Evolutionary conservation across 2,888 invertebrate species (phyloP).

Genomic region (Pseudeuparius sepicola): DNA sequence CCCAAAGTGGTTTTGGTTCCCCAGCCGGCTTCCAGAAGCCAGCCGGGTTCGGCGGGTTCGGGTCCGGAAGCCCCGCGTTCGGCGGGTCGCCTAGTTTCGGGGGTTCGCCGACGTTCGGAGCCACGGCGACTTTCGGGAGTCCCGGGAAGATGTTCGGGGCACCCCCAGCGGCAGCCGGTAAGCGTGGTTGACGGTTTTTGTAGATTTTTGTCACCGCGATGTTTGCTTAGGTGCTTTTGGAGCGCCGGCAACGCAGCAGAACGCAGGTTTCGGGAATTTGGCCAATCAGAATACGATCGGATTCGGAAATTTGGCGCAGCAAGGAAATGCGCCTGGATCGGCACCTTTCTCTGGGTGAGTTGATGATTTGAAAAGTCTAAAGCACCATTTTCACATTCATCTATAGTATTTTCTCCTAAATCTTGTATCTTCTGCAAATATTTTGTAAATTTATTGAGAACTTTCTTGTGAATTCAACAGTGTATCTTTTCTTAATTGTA

Average conservation of each 20-base stretch:
- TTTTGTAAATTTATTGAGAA: too few relatives aligned
- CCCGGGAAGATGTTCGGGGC: conserved; percentile 37
- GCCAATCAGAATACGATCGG: conserved; percentile 54
- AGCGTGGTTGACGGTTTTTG: background rate
- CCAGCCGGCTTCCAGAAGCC: conserved; percentile 31
- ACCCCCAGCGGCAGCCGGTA: background rate
- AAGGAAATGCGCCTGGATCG: conserved; percentile 36
- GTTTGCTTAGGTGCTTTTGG: conserved; percentile 39
- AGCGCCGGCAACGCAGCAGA: conserved; percentile 27
- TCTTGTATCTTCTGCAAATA: too few relatives aligned
- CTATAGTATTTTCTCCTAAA: too few relatives aligned
- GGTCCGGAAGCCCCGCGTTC: conserved; percentile 38
- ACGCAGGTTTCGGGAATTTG: conserved; percentile 49
- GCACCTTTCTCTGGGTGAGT: conserved; percentile 35
- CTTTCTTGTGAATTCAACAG: too few relatives aligned
- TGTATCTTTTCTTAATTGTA: too few relatives aligned
- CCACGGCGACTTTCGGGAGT: conserved; percentile 37
- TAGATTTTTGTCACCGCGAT: conserved; percentile 6
- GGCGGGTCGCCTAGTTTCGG: conserved; percentile 43
- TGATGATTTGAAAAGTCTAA: too few relatives aligned
- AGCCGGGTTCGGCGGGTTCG: conserved; percentile 36
- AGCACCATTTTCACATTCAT: too few relatives aligned
- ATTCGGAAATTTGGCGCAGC: conserved; percentile 54
- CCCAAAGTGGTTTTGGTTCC: conserved; percentile 39
- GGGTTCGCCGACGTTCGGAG: conserved; percentile 34